Evolutionary conservation across 2,888 invertebrate species (phyloP), one percentile per base, ranked within the genome.

Genomic region (Conops quadrifasciatus): DNA sequence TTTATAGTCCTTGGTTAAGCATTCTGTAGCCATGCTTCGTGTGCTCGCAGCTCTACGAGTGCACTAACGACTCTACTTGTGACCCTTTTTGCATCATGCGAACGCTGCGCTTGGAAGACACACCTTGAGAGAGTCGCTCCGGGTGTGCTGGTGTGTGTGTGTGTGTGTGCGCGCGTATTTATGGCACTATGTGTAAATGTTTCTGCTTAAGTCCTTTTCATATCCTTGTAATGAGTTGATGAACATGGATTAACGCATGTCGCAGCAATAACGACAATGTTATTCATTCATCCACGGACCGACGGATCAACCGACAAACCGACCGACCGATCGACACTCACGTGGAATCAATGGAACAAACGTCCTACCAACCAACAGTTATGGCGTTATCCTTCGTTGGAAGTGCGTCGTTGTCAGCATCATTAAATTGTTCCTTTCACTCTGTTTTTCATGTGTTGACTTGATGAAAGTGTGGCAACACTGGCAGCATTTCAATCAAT

Each of bases 201-300:
- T 26, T 51, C 66, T 73, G 71, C 73, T 70, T 78, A 75, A 75
- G 76, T 72, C 67, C 73, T 75, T 76, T 72, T 78, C 73, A 74
- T 74, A 74, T 77, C 66, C 74, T 74, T 75, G 76, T 77, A 76
- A 78, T 78, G 76, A 77, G 76, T 76, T 77, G 75, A 74, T 77
- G 76, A 75, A 76, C 75, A 77, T 71, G 77, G 77, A 78, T 77
- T 77, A 78, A 73, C 73, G 73, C 73, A 74, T 75, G 75, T 75
- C 74, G 66, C 24, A 30, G 68, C 56, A 36, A 47, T 56, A 60
- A 60, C 36, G 60, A 24, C 26, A 4, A 16, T 21, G 21, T 19
- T 2, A 21, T 21, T 21, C 21, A 11, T 21, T 28, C 58, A 58
- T 24, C 36, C 9, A 36, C 36, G 4, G 36, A 58, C 24, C 24